phyloP scores from a whole-genome alignment of 2,113 vertebrate species.

The Hippocampus comes region DNA sequence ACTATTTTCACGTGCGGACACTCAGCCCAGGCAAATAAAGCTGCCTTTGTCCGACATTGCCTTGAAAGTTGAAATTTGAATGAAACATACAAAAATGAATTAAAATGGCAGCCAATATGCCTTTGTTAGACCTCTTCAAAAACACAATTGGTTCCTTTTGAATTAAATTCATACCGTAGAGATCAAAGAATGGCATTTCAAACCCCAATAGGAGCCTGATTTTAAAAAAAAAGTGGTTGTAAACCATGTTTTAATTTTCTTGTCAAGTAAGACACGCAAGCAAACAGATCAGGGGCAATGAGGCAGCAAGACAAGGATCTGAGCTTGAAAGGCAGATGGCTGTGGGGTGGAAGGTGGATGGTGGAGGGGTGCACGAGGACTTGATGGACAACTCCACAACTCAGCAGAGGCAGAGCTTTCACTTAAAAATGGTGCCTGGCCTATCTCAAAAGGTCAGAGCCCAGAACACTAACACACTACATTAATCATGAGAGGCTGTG shows the following conservation, averaged over 20 bases:
- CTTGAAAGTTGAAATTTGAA: neutral
- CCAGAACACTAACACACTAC: slow-evolving; percentile 68
- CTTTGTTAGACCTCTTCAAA: neutral
- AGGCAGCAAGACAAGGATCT: slow-evolving; percentile 62
- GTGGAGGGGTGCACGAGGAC: slow-evolving; percentile 45
- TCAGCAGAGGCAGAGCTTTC: slow-evolving; percentile 71
- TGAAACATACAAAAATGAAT: neutral
- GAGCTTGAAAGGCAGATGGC: slow-evolving; percentile 32
- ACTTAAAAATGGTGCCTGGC: slow-evolving; percentile 78
- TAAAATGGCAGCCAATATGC: neutral
- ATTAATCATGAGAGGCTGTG: slow-evolving; percentile 74
- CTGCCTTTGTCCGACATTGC: slow-evolving; percentile 4
- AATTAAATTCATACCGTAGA: neutral
- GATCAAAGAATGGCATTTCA: slow-evolving; percentile 12
- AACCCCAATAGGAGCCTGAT: slow-evolving; percentile 14
- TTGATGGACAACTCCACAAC: slow-evolving; percentile 74
- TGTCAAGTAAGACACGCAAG: slow-evolving; percentile 61
- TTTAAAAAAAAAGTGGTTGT: slow-evolving; percentile 30
- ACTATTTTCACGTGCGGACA: slow-evolving; percentile 36
- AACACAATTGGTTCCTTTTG: neutral
- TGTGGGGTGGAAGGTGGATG: slow-evolving; percentile 29
- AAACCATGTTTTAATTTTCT: slow-evolving; percentile 38
- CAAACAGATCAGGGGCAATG: slow-evolving; percentile 66
- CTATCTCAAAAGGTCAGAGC: slow-evolving; percentile 77
- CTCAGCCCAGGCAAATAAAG: slow-evolving; percentile 15